Evolutionary conservation across 2,797 vertebrate species (phyloP), one percentile per base, ranked within the genome.

Genomic region (Pristis pectinata): DNA sequence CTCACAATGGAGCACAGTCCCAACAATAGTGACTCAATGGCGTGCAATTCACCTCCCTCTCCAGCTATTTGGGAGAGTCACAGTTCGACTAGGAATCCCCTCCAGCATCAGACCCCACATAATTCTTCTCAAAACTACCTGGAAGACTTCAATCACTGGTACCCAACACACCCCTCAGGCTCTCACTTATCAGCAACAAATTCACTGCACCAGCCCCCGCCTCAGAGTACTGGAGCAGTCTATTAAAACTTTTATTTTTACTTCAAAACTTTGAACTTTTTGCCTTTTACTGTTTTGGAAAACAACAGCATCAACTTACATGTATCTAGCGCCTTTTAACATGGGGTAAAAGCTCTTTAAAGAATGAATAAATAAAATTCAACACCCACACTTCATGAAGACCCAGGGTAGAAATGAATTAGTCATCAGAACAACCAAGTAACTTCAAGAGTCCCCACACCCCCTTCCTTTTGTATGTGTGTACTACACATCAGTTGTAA

Each of bases 11-110:
- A 99, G 94, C 99, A 99, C 97, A 99, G 99, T 70, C 99, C 99
- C 67, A 99, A 99, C 96, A 98, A 98, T 96, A 99, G 99, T 94
- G 99, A 99, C 96, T 99, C 99, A 96, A 99, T 99, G 99, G 98
- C 99, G 95, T 99, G 99, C 96, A 99, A 99, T 95, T 99, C 99
- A 0, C 99, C 99, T 0, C 98, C 98, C 0, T 99, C 99, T 0
- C 99, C 99, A 0, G 97, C 98, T 2, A 97, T 98, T 80, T 99
- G 99, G 99, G 99, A 99, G 96, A 97, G 96, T 94, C 97, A 97
- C 95, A 97, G 97, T 6, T 96, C 98, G 95, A 97, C 96, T 95
- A 97, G 99, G 95, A 97, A 97, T 56, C 98, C 98, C 95, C 97
- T 98, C 95, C 97, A 98, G 13, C 98, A 98, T n/a, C 98, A 97